A percentile compares a stretch with the other conserved stretches of the same genome.
Evolutionary conservation across 1,140 invertebrate genomes (phyloP).

Genomic region (Drosophila takahashii): DNA sequence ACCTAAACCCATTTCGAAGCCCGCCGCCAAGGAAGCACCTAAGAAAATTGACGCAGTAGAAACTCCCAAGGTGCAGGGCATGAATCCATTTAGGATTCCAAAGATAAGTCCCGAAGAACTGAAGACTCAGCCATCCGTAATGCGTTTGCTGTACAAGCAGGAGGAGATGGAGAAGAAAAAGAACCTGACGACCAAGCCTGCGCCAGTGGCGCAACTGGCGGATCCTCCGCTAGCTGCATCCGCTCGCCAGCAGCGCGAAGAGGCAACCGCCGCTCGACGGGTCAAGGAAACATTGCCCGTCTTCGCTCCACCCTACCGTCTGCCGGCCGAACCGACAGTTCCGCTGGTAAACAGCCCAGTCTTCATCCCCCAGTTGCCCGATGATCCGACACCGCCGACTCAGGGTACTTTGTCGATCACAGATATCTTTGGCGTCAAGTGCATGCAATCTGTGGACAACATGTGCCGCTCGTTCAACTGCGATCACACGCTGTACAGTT

Average conservation of each 20-base stretch:
- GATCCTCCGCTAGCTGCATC: not conserved
- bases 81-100: not conserved
- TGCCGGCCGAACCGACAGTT: not conserved
- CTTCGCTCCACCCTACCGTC: conserved; percentile 43
- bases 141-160: conserved; percentile 3
- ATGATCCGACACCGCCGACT: not conserved
- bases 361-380: not conserved
- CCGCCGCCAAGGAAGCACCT: not conserved
- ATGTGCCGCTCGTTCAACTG: conserved; percentile 23
- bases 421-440: conserved; percentile 47
- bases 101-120: not conserved
- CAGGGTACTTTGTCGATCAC: not conserved
- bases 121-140: conserved; percentile 8
- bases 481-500: conserved; percentile 27
- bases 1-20: not conserved
- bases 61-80: too few relatives aligned
- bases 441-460: conserved; percentile 22
- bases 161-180: not conserved
- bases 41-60: not conserved
- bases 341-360: too few relatives aligned
- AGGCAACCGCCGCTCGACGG: conserved; percentile 1
- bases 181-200: not conserved
- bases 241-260: not conserved
- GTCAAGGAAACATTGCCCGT: not conserved
- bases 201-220: too few relatives aligned